Evolutionary conservation across 2,113 vertebrate genomes (phyloP).

Genomic region (Myiozetetes cayanensis): DNA sequence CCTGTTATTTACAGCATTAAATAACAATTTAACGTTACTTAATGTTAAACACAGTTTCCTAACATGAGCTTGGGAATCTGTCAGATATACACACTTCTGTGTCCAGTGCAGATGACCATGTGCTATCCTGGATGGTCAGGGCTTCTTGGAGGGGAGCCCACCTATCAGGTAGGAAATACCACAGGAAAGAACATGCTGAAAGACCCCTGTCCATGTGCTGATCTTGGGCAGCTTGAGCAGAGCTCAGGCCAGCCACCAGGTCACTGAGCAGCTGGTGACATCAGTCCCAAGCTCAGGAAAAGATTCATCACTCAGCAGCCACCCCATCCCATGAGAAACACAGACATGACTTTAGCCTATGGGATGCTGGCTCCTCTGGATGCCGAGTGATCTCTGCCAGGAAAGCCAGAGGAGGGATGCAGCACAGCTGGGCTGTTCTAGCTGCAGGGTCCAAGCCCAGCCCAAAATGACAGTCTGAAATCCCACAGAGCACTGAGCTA

Average conservation of each 20-base stretch:
- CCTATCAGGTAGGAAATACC: neutral
- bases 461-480: neutral
- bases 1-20: neutral
- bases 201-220: neutral
- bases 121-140: neutral
- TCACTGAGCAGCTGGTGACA: neutral
- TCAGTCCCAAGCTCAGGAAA: neutral
- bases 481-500: neutral
- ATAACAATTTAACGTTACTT: neutral
- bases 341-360: neutral
- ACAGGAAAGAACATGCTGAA: neutral
- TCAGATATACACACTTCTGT: neutral
- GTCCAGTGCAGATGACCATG: neutral
- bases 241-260: neutral
- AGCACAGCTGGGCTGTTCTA: neutral
- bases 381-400: slow-evolving; percentile 22
- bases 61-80: neutral
- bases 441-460: neutral
- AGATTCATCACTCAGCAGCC: neutral
- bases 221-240: neutral
- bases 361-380: fast-evolving
- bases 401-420: neutral
- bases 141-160: neutral
- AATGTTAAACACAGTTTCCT: neutral
- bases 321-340: neutral